Evolutionary conservation across 2,888 invertebrate species (phyloP).

Genomic region (Globia sparganii): DNA sequence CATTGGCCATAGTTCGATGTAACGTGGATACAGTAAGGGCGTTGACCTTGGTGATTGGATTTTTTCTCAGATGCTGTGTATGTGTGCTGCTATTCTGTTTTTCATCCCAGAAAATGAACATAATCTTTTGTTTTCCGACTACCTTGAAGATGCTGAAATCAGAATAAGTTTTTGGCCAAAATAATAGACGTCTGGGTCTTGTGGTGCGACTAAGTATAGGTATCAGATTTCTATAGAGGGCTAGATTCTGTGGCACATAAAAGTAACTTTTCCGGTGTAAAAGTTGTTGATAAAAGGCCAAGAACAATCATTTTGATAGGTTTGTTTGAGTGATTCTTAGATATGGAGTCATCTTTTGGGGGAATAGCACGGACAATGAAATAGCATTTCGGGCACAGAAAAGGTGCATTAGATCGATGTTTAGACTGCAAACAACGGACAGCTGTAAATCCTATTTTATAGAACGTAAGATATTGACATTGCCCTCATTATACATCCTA

Average conservation of each 20-base stretch:
- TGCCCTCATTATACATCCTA: too few relatives aligned
- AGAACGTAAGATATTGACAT: too few relatives aligned
- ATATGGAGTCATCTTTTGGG: too few relatives aligned
- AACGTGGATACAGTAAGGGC: slow-evolving; percentile 38
- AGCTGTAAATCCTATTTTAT: too few relatives aligned
- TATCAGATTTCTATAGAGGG: background rate
- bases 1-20: slow-evolving; percentile 45
- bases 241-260: background rate
- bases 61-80: slow-evolving; percentile 34
- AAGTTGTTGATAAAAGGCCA: background rate
- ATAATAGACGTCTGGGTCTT: background rate
- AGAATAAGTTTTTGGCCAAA: background rate
- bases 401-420: too few relatives aligned
- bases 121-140: background rate
- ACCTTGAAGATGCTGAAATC: background rate
- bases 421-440: too few relatives aligned
- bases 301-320: background rate
- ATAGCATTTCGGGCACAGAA: too few relatives aligned
- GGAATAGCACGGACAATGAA: too few relatives aligned
- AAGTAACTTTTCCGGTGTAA: background rate
- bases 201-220: background rate
- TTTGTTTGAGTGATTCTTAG: too few relatives aligned
- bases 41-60: slow-evolving; percentile 56
- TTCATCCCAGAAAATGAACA: background rate
- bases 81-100: background rate